Evolutionary conservation across 2,113 vertebrate species (phyloP).

Genomic region (Bagarius yarrelli): DNA sequence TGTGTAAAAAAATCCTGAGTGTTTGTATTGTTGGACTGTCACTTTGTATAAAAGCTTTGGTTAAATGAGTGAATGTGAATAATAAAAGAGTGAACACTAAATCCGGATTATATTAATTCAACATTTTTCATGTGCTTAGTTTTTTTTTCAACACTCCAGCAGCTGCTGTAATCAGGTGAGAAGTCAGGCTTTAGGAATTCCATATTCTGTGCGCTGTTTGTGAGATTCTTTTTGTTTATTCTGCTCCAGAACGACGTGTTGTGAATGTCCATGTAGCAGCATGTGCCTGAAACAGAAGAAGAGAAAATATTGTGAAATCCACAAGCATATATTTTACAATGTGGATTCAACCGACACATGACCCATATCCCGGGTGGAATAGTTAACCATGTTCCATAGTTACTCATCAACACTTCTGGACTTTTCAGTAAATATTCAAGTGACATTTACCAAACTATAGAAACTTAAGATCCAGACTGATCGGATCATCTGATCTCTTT

Average conservation of each 20-base stretch:
- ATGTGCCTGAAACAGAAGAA: slow-evolving; percentile 25
- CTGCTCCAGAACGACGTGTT: background rate
- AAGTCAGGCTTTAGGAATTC: background rate
- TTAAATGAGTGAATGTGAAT: background rate
- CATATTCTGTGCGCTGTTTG: slow-evolving; percentile 21
- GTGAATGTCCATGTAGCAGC: background rate
- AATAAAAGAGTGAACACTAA: background rate
- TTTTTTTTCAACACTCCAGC: background rate
- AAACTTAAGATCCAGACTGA: background rate
- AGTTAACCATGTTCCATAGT: background rate
- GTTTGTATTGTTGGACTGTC: background rate
- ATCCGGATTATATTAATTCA: background rate
- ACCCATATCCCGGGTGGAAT: background rate
- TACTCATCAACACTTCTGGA: background rate
- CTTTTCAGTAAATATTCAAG: background rate
- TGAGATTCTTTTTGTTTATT: background rate
- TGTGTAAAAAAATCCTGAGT: background rate
- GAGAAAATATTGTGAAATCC: slow-evolving; percentile 23
- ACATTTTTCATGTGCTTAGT: background rate
- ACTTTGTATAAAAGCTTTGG: background rate
- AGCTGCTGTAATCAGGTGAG: background rate
- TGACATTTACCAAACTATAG: background rate
- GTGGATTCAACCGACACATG: background rate
- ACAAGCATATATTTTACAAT: slow-evolving; percentile 2
- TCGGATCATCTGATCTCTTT: background rate